A percentile compares a stretch with the other conserved stretches of the same genome.
Evolutionary conservation across 1,140 invertebrate species (phyloP).

Genomic region (Drosophila equinoxialis): DNA sequence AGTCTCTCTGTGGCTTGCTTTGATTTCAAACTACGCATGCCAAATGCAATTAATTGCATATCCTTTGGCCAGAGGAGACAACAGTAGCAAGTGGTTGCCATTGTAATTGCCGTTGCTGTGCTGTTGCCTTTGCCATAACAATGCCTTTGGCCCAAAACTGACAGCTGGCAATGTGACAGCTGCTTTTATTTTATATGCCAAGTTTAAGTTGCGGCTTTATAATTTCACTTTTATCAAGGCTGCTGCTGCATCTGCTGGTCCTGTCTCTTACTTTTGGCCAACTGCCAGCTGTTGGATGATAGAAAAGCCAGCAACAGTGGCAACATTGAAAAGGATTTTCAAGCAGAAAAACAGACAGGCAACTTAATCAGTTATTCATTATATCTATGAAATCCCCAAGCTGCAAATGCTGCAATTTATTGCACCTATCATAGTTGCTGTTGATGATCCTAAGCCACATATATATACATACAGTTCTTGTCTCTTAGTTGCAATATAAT

Average conservation of each 20-base stretch:
- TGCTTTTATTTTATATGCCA: constrained; percentile 51
- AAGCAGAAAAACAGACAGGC: constrained; percentile 5
- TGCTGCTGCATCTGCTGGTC: no score
- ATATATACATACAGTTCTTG: constrained; percentile 6
- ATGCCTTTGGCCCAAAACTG: constrained; percentile 17
- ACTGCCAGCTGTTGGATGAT: constrained; percentile 34
- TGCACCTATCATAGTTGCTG: constrained; percentile 9
- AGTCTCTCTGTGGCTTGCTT: constrained; percentile 20
- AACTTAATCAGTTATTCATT: constrained; percentile 26
- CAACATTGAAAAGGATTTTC: constrained; percentile 20
- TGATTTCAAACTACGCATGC: constrained; percentile 16
- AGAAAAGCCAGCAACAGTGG: constrained; percentile 22
- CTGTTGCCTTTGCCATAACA: constrained; percentile 19
- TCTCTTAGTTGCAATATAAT: constrained; percentile 10
- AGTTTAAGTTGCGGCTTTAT: constrained; percentile 49
- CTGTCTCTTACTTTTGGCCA: constrained; percentile 6
- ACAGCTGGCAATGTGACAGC: constrained; percentile 55
- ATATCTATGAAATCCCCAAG: constrained; percentile 13
- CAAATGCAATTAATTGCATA: constrained; percentile 60
- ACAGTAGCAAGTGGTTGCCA: constrained; percentile 8
- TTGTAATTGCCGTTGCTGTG: constrained; percentile 25
- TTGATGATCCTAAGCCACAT: neutral
- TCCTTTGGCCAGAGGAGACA: constrained; percentile 31
- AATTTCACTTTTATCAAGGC: constrained; percentile 44
- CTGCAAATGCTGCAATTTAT: constrained; percentile 26